phyloP scores from a whole-genome alignment of 2,797 vertebrate species.

The Neosilurus hyrtlii region DNA sequence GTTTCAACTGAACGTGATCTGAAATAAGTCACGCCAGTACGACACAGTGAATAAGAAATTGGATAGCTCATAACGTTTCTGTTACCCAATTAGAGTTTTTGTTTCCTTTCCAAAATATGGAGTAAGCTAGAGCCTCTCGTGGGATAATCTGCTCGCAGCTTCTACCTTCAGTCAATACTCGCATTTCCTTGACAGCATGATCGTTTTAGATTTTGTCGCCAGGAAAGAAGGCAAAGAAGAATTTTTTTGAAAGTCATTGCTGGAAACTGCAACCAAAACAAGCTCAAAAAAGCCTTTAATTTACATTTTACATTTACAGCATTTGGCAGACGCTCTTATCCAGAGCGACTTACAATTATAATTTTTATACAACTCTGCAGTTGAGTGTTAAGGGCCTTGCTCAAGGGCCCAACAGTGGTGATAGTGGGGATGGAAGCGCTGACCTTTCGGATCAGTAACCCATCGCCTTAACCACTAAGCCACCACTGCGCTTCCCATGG shows the following conservation, averaged over 20 bases:
- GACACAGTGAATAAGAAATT: background rate
- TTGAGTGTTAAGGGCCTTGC: no score
- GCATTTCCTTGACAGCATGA: background rate
- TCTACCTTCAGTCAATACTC: background rate
- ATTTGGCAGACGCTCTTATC: no score
- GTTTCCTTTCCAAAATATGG: background rate
- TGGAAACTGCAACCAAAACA: background rate
- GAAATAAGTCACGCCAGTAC: background rate
- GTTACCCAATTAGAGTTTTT: constrained; percentile 10
- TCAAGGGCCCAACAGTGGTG: no score
- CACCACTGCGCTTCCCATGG: background rate
- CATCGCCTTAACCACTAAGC: no score
- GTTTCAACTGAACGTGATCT: background rate
- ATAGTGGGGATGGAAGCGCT: no score
- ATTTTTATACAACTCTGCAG: no score
- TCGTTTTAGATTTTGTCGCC: constrained; percentile 8
- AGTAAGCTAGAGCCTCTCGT: background rate
- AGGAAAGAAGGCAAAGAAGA: background rate
- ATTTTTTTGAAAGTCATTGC: background rate
- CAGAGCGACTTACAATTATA: no score
- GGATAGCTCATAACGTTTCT: background rate
- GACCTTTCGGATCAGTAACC: no score
- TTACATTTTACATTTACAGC: background rate
- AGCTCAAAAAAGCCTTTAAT: constrained; percentile 8
- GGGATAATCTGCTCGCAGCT: constrained; percentile 4